Percentiles rank a stretch among this genome's conserved stretches.
phyloP scores from a whole-genome alignment of 2,797 vertebrate genomes.

The Eidolon dupreanum region DNA sequence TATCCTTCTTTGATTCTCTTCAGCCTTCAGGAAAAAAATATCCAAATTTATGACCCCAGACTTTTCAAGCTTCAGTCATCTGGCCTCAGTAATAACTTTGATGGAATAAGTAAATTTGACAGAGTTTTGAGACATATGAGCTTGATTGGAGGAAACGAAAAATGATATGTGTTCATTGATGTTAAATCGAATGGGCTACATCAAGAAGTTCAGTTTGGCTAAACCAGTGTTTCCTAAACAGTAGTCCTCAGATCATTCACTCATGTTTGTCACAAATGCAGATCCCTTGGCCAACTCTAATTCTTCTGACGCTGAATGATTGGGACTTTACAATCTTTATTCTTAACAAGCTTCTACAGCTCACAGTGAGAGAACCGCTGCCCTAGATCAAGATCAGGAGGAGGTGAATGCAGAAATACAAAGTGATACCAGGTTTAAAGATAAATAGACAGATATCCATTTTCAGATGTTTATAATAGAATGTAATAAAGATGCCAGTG shows the following conservation, averaged over 20 bases:
- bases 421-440: background rate
- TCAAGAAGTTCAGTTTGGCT: background rate
- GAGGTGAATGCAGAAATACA: background rate
- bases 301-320: background rate
- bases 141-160: background rate
- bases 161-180: background rate
- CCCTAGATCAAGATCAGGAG: background rate
- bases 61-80: background rate
- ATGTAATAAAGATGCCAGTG: background rate
- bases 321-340: background rate
- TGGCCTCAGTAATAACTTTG: conserved; percentile 9
- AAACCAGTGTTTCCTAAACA: background rate
- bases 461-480: background rate
- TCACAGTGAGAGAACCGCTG: background rate
- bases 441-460: background rate
- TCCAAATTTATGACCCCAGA: background rate
- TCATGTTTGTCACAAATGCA: background rate
- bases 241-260: background rate
- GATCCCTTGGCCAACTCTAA: background rate
- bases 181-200: background rate
- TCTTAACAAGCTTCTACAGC: background rate
- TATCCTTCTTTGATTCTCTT: background rate
- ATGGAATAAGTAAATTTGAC: background rate
- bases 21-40: background rate
- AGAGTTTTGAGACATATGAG: conserved; percentile 6